Evolutionary conservation across 2,797 vertebrate species (phyloP).

Genomic region (Lerista edwardsae): DNA sequence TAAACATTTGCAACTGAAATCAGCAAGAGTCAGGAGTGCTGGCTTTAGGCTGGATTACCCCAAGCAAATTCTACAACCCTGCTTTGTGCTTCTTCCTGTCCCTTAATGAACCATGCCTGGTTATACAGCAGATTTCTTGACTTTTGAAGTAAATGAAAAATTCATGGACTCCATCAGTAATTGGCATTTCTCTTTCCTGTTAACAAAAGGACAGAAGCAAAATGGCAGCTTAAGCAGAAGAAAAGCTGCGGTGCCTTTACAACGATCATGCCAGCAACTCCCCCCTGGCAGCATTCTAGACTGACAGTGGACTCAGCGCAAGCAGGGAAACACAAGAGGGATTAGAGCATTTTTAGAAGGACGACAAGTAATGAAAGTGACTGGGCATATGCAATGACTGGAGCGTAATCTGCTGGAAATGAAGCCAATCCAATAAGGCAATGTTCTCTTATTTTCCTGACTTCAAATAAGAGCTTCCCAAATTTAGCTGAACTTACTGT

Average conservation of each 20-base stretch:
- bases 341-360: slow-evolving; percentile 54
- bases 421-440: slow-evolving; percentile 65
- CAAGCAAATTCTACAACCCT: background rate
- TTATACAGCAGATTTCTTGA: slow-evolving; percentile 51
- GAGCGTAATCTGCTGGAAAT: slow-evolving; percentile 66
- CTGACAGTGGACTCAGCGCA: background rate
- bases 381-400: slow-evolving; percentile 65
- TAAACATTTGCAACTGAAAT: background rate
- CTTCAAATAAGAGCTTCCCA: slow-evolving; percentile 69
- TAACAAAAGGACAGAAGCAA: slow-evolving; percentile 12
- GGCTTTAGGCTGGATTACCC: background rate
- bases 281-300: background rate
- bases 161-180: slow-evolving; percentile 61
- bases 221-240: slow-evolving; percentile 14
- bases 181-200: slow-evolving; percentile 55
- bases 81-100: slow-evolving; percentile 25
- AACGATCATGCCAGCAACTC: background rate
- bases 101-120: slow-evolving; percentile 52
- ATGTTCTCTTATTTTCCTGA: slow-evolving; percentile 59
- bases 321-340: background rate
- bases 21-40: background rate
- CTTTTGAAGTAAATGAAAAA: slow-evolving; percentile 66
- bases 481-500: slow-evolving; percentile 69
- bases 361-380: slow-evolving; percentile 54
- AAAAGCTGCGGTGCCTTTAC: background rate